These are phyloP conservation scores for Cyprinus carpio DNA, from an alignment of 2,113 vertebrate species.

Conservation along the genomic window DNA sequence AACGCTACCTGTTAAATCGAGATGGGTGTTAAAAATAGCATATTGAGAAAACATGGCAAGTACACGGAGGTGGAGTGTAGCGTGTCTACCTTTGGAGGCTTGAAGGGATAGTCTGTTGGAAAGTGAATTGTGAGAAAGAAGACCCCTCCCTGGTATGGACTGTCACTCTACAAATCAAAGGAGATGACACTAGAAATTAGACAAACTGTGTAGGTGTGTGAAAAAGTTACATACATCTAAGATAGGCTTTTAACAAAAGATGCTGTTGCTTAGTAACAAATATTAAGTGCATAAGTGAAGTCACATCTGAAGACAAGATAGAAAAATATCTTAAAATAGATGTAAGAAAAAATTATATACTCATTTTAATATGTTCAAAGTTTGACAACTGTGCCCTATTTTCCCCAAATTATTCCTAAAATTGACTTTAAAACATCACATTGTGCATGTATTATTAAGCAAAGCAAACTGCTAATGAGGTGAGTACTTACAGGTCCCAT, in stretches of 20 bases:
- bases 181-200: neutral
- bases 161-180: conserved; percentile 54
- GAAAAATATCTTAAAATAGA: no score
- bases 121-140: conserved; percentile 65
- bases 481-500: conserved; percentile 62
- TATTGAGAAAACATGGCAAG: neutral
- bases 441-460: neutral
- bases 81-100: conserved; percentile 57
- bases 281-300: neutral
- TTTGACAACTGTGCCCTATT: no score
- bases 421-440: neutral
- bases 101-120: conserved; percentile 64
- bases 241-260: neutral
- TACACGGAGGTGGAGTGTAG: neutral
- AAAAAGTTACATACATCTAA: neutral
- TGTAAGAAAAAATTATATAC: no score
- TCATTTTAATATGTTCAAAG: no score
- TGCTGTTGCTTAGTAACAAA: neutral
- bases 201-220: neutral
- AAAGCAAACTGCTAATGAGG: neutral
- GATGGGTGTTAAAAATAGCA: neutral
- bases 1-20: conserved; percentile 56
- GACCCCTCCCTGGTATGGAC: conserved; percentile 61
- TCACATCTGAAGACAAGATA: no score
- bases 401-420: neutral